Evolutionary conservation across 2,113 vertebrate genomes (phyloP).

Genomic region (Dromas ardeola): DNA sequence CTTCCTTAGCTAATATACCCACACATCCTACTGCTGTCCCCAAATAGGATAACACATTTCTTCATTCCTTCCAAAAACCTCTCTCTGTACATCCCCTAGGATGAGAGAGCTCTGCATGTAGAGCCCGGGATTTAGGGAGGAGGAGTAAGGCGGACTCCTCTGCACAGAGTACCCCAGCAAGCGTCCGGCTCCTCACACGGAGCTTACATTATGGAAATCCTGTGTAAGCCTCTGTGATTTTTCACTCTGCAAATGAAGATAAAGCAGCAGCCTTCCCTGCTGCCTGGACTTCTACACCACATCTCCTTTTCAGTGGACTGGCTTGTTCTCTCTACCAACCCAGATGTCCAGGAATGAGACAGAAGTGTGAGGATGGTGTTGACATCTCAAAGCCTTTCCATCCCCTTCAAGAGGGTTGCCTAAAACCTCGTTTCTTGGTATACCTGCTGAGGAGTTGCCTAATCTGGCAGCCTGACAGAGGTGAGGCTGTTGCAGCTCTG

Average conservation of each 20-base stretch:
- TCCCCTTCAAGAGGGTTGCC: background rate
- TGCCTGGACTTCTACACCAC: background rate
- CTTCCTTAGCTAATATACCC: background rate
- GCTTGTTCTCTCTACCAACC: background rate
- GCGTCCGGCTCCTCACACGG: background rate
- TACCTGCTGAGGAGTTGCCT: background rate
- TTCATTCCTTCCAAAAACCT: background rate
- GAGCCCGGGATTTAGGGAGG: background rate
- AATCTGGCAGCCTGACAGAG: background rate
- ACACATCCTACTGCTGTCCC: background rate
- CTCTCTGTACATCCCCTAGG: background rate
- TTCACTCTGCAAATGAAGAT: background rate
- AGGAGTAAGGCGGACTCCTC: background rate
- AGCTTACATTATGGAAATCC: background rate
- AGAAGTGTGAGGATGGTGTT: background rate
- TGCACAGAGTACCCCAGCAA: background rate
- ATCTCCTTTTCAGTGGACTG: background rate
- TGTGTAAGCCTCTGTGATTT: background rate
- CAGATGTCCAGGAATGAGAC: background rate
- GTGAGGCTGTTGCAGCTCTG: background rate
- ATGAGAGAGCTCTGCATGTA: background rate
- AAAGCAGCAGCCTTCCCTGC: background rate
- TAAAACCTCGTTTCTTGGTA: background rate
- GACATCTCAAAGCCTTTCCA: background rate
- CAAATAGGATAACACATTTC: background rate